These are phyloP conservation scores for Petrocephalus microphthalmus DNA, from an alignment of 2,113 vertebrate species.

Conservation along the genomic window DNA sequence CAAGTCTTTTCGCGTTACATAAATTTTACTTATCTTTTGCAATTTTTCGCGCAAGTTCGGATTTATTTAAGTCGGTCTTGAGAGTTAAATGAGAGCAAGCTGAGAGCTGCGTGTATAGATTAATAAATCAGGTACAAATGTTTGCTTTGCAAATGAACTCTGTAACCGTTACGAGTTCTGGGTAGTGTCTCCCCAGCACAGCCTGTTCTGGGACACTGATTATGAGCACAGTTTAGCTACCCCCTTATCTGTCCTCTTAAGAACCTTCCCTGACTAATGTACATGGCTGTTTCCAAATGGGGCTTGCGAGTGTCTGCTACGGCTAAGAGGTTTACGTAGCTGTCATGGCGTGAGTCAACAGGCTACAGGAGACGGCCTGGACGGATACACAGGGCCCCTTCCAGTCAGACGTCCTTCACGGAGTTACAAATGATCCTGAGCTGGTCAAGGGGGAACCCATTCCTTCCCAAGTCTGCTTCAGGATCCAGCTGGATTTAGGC, in stretches of 20 bases:
- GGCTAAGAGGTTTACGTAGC: background rate
- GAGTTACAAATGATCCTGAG: background rate
- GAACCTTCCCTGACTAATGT: background rate
- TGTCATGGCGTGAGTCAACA: background rate
- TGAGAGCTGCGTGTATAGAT: background rate
- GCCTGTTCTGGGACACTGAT: constrained; percentile 7
- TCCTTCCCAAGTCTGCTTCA: background rate
- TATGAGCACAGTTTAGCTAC: background rate
- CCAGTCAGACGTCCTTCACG: no score
- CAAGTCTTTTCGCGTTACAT: background rate
- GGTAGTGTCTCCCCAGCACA: background rate
- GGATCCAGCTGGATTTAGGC: background rate
- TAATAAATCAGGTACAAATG: background rate
- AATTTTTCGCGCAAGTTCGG: background rate
- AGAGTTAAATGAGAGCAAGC: no score
- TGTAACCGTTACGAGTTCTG: background rate
- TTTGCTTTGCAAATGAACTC: background rate
- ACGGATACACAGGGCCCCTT: background rate
- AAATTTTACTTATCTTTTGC: background rate
- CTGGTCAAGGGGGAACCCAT: background rate
- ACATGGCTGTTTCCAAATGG: background rate
- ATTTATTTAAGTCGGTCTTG: background rate
- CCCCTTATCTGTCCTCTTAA: background rate
- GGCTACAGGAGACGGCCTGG: background rate
- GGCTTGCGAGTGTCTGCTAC: background rate